phyloP scores from a whole-genome alignment of 92 coral and sea anemone genomes.

The Epizoanthus ramosus region DNA sequence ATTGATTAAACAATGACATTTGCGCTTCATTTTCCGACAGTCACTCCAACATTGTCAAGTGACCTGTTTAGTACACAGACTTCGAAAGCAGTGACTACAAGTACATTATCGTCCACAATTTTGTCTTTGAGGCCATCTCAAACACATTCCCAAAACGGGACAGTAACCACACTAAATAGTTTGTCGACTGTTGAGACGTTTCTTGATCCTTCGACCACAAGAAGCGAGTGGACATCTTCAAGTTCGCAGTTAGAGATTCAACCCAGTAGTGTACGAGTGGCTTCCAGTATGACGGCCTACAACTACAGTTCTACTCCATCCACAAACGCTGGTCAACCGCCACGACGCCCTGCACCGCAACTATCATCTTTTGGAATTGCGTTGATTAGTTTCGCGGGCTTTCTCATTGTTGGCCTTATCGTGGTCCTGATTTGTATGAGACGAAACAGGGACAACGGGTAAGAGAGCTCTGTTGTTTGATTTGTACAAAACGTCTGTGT shows the following conservation, averaged over 20 bases:
- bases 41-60: conserved; percentile 14
- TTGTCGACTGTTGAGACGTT: neutral
- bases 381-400: conserved; percentile 22
- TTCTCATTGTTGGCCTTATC: conserved; percentile 4
- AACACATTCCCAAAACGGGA: neutral
- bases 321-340: neutral
- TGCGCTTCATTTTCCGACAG: conserved; percentile 36
- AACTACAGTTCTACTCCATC: conserved; percentile 22
- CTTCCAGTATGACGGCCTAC: conserved; percentile 1
- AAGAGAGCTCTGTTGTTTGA: conserved; percentile 7
- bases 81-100: conserved; percentile 1
- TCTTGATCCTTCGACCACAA: conserved; percentile 6
- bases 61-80: neutral
- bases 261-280: neutral
- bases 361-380: conserved; percentile 32
- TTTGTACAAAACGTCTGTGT: conserved; percentile 1
- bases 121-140: neutral
- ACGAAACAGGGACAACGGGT: conserved; percentile 34
- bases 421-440: conserved; percentile 37
- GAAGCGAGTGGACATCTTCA: neutral
- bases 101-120: neutral
- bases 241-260: neutral
- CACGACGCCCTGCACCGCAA: neutral
- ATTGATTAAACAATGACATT: conserved; percentile 19
- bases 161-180: conserved; percentile 1